These are phyloP conservation scores for Oopsacas minuta DNA, from an alignment of 37 sponge, comb jelly and placozoan genomes.

Conservation along the genomic window DNA sequence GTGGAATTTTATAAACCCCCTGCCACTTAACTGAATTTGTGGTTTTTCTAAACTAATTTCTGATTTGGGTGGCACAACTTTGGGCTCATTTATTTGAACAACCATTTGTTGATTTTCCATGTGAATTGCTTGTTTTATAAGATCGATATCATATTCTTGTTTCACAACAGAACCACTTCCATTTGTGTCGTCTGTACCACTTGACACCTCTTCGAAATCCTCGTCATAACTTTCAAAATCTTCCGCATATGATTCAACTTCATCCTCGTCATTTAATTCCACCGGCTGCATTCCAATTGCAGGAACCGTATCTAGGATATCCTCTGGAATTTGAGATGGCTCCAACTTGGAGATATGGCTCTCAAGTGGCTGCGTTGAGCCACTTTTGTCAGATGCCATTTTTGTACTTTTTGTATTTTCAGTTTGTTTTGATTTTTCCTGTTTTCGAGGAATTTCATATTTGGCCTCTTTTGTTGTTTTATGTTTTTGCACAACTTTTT, in stretches of 20 bases:
- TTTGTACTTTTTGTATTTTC: not conserved
- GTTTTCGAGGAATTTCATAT: not conserved
- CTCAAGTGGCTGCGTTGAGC: not conserved
- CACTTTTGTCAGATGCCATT: not conserved
- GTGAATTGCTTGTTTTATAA: not conserved
- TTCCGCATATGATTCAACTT: conserved; percentile 5
- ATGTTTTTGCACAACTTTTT: not conserved
- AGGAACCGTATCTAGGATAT: conserved; percentile 5
- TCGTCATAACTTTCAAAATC: conserved; percentile 19
- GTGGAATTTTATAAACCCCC: not conserved
- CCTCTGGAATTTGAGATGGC: not conserved
- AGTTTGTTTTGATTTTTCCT: not conserved
- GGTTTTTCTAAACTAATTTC: not conserved
- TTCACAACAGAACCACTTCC: not conserved
- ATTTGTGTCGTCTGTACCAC: not conserved
- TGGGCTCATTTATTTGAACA: not conserved
- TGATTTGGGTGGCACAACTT: not conserved
- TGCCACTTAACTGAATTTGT: not conserved
- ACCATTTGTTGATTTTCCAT: not conserved
- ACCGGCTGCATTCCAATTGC: not conserved
- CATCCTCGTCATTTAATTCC: not conserved
- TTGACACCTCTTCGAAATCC: not conserved
- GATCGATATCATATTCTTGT: not conserved
- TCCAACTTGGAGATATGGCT: not conserved
- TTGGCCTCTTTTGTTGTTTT: not conserved